Conservation (phyloP, 1,140 invertebrate species). For the Drosophila setifemur region DNA sequence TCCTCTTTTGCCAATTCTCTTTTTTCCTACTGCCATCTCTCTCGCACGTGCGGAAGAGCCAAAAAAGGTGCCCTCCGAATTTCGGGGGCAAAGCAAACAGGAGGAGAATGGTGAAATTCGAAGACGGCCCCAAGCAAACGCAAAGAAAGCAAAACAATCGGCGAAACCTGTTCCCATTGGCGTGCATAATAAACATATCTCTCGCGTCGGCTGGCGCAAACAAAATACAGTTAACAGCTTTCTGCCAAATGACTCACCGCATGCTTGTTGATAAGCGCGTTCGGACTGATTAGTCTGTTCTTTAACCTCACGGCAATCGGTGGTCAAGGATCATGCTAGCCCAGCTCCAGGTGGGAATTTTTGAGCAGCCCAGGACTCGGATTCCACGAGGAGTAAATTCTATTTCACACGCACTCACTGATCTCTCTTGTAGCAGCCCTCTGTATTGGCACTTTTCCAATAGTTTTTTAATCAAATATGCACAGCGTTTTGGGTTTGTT, state of each 20-base stretch:
- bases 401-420: not conserved
- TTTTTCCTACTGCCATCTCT: constrained; percentile 3
- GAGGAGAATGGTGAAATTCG: constrained; percentile 69
- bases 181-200: constrained; percentile 35
- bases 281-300: constrained; percentile 30
- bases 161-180: constrained; percentile 10
- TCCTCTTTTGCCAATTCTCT: not conserved
- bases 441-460: constrained; percentile 5
- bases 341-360: not conserved
- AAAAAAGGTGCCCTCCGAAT: constrained; percentile 24
- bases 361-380: not conserved
- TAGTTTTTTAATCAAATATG: constrained; percentile 18
- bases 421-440: not conserved
- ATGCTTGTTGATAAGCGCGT: constrained; percentile 64
- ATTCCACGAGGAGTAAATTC: not conserved
- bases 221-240: constrained; percentile 37
- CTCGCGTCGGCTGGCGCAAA: constrained; percentile 13
- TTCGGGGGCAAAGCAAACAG: constrained; percentile 23
- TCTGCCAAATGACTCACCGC: constrained; percentile 63
- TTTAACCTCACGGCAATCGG: constrained; percentile 10
- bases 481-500: not conserved
- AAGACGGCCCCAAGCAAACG: constrained; percentile 16
- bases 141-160: constrained; percentile 8
- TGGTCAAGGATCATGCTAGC: constrained; percentile 1
- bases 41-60: not conserved